Base-by-base conservation (phyloP, 2,888 invertebrate genomes). In the Mythimna albipuncta region DNA sequence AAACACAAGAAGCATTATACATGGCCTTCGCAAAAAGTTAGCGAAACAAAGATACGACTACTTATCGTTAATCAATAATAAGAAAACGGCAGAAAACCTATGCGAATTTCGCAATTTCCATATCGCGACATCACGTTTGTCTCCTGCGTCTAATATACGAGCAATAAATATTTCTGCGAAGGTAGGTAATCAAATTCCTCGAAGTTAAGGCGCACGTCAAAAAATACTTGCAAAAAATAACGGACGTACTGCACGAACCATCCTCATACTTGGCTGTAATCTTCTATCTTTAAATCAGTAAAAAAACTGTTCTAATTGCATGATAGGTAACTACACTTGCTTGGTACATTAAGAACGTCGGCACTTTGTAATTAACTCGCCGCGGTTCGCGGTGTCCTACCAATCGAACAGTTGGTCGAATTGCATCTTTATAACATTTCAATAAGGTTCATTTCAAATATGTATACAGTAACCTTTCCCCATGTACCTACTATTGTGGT, bases 51-150 rank as follows among this genome's bases (percentile, higher is more conserved):
- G 61, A 68, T 55, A 64, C 35, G 7, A 32, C 47, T 69, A 55
- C 55, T 72, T 57, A 81, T 76, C 58, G 67, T 72, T 62, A 78
- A 80, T 85, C 81, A 79, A 82, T 81, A 79, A 61, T 81, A 79
- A 63, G 76, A 78, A 82, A 74, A 69, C 79, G 55, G 6, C 66
- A 52, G 70, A 70, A 81, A 84, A 86, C 62, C 74, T 79, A 81
- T 77, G 79, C 79, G 77, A 85, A 83, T 83, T 82, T 89, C 75
- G 83, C 75, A 71, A 92, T 94, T 93, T 90, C 82, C 92, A 92
- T 91, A 88, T 75, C 87, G 91, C 88, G 92, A 92, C 85, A 85
- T 92, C 91, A 84, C 91, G 88, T 87, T 88, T 77, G 50, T 88
- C 85, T 85, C 86, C 89, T 85, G 71, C 68, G n/a, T 70, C 19